These are phyloP conservation scores for Phrynocephalus vlangalii DNA, from an alignment of 2,797 vertebrate species.

Conservation along the genomic window DNA sequence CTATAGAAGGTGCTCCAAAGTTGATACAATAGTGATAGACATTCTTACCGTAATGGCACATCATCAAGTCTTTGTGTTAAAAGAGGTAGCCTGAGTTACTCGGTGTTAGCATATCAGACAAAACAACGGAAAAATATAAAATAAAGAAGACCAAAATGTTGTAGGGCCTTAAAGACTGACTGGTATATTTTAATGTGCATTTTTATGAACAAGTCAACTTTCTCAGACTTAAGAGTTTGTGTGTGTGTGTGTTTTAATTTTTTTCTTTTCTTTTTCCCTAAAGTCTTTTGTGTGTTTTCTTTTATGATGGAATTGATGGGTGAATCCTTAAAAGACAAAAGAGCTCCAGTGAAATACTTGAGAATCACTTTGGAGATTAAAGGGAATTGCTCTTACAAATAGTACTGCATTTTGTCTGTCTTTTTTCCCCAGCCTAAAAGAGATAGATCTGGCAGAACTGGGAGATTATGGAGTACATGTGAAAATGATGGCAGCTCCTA, in stretches of 20 bases:
- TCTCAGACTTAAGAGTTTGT: too few species aligned
- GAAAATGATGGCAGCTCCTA: conserved; percentile 92
- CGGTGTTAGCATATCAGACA: background rate
- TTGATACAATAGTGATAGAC: background rate
- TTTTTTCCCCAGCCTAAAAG: conserved; percentile 83
- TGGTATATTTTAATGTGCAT: too few species aligned
- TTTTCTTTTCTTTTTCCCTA: too few species aligned
- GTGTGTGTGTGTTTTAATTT: too few species aligned
- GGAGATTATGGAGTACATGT: conserved; percentile 81
- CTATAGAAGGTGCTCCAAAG: background rate
- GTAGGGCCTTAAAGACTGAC: too few species aligned
- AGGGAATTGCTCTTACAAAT: background rate
- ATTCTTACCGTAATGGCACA: background rate
- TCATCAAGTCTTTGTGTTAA: background rate
- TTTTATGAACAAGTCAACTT: too few species aligned
- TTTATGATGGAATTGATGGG: background rate
- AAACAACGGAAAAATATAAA: background rate
- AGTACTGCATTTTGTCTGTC: background rate
- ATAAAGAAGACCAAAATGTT: background rate
- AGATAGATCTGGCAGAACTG: conserved; percentile 76
- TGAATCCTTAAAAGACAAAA: background rate
- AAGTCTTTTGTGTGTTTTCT: background rate
- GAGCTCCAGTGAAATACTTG: background rate
- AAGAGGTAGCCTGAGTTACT: too few species aligned
- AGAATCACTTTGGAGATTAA: background rate